Percentiles rank a stretch among this genome's conserved stretches.
phyloP scores from a whole-genome alignment of 2,797 vertebrate species.

The Buphagus erythrorhynchus region DNA sequence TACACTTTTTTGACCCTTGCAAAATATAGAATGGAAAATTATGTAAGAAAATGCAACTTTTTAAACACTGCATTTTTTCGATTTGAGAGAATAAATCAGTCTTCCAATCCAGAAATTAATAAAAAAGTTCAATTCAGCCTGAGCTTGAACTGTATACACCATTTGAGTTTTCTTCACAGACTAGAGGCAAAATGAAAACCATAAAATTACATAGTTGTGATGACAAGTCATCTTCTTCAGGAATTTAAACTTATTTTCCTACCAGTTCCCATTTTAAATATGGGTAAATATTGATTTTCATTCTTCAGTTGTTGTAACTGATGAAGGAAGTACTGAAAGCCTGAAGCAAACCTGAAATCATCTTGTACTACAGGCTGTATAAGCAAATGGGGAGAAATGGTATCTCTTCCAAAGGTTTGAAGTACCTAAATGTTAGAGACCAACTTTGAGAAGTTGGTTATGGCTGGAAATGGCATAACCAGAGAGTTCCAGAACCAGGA shows the following conservation, averaged over 20 bases:
- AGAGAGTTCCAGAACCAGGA: neutral
- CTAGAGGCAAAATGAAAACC: neutral
- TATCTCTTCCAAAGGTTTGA: neutral
- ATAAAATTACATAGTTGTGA: neutral
- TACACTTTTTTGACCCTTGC: neutral
- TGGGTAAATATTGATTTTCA: neutral
- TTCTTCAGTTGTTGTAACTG: neutral
- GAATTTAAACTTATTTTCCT: neutral
- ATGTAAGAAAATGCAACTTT: neutral
- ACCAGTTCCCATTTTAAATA: neutral
- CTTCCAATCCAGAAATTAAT: neutral
- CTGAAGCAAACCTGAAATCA: neutral
- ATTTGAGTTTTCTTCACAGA: neutral
- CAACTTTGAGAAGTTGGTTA: neutral
- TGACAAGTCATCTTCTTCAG: neutral
- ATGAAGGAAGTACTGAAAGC: neutral
- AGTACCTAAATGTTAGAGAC: neutral
- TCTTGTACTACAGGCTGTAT: neutral
- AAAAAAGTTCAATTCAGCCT: neutral
- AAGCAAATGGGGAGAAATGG: neutral
- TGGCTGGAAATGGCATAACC: neutral
- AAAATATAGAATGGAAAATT: neutral
- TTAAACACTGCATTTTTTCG: neutral
- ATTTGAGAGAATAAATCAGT: neutral
- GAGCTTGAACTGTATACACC: neutral